These are phyloP conservation scores for Nasonia oneida DNA, from an alignment of 2,888 invertebrate genomes.

Conservation along the genomic window DNA sequence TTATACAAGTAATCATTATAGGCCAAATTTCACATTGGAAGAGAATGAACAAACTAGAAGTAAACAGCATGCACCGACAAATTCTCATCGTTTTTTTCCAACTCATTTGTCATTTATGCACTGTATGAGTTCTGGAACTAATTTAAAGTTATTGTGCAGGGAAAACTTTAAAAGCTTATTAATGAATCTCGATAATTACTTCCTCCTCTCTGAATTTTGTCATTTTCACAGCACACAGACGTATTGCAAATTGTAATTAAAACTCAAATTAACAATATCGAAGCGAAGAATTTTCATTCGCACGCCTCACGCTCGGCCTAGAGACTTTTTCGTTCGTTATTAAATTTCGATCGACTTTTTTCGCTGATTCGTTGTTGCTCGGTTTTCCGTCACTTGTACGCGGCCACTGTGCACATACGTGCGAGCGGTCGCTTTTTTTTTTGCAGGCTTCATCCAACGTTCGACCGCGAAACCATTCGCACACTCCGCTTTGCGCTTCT, in stretches of 20 bases:
- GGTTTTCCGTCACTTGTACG: not conserved
- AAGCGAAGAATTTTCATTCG: not conserved
- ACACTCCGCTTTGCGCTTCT: conserved; percentile 6
- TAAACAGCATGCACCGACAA: too few relatives aligned
- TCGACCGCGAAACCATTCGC: conserved; percentile 12
- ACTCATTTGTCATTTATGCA: not conserved
- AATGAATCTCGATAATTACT: not conserved
- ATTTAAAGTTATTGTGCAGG: not conserved
- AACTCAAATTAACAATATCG: not conserved
- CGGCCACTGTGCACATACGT: not conserved
- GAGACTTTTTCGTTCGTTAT: conserved; percentile 14
- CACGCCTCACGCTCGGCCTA: not conserved
- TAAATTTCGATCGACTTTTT: conserved; percentile 24
- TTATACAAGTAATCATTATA: too few relatives aligned
- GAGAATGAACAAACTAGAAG: too few relatives aligned
- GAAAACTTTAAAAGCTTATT: not conserved
- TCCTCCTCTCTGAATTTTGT: not conserved
- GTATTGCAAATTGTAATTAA: not conserved
- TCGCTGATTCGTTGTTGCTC: not conserved
- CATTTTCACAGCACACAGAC: not conserved
- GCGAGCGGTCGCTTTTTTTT: conserved; percentile 5
- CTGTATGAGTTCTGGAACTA: not conserved
- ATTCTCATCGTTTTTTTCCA: too few relatives aligned
- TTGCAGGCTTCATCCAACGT: not conserved
- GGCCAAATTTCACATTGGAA: too few relatives aligned